Conservation (phyloP, 1,140 invertebrate species). For the Copidosoma floridanum region DNA sequence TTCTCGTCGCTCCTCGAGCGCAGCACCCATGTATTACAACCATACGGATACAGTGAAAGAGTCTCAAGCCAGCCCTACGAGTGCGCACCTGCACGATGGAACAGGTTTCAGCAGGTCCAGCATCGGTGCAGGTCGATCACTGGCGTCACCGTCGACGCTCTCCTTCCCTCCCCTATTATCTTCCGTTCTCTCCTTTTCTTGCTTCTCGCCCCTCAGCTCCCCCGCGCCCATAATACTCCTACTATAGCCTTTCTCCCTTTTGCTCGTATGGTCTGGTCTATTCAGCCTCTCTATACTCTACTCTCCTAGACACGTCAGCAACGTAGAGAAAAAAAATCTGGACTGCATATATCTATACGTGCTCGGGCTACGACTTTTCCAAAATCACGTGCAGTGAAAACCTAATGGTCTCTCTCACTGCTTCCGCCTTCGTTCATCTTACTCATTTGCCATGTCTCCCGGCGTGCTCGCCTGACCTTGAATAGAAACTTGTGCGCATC, state of each 20-base stretch:
- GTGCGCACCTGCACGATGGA: conserved; percentile 24
- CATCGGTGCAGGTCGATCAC: background rate
- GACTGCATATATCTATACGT: background rate
- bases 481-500: background rate
- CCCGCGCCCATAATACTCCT: background rate
- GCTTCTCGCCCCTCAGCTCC: background rate
- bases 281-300: background rate
- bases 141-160: background rate
- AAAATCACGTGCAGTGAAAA: conserved; percentile 18
- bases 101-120: conserved; percentile 29
- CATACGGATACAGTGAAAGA: background rate
- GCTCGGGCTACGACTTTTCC: conserved; percentile 19
- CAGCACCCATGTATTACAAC: background rate
- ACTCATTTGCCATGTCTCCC: background rate
- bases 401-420: conserved; percentile 18
- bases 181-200: conserved; percentile 11
- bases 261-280: background rate
- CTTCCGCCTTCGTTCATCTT: conserved; percentile 35
- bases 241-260: background rate
- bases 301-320: too few relatives aligned
- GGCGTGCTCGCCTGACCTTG: conserved; percentile 9
- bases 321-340: too few relatives aligned
- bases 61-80: background rate
- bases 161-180: conserved; percentile 12
- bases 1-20: background rate